Percentiles rank a stretch among this genome's conserved stretches.
Evolutionary conservation across 2,797 vertebrate species (phyloP).

Genomic region (Sorex maritimensis): DNA sequence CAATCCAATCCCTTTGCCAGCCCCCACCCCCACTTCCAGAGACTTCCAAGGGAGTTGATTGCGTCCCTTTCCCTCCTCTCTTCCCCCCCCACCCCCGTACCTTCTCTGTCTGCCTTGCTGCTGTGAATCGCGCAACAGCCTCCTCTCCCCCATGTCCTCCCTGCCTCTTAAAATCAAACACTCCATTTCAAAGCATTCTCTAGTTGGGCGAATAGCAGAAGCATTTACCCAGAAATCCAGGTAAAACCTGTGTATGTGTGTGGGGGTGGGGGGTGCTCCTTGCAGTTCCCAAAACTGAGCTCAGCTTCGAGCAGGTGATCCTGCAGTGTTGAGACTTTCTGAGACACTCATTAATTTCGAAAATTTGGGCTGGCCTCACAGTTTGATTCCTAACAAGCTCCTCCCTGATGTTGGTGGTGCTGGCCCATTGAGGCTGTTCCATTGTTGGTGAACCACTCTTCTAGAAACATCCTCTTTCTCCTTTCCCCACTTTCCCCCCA

Average conservation of each 20-base stretch:
- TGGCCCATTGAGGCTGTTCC: not conserved
- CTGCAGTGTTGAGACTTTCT: not conserved
- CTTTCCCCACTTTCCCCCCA: not conserved
- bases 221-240: not conserved
- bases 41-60: not conserved
- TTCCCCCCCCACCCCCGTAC: too few species aligned
- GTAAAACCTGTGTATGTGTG: not conserved
- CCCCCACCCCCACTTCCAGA: not conserved
- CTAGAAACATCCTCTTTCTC: not conserved
- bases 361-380: not conserved
- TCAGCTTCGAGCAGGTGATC: too few species aligned
- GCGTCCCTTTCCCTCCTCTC: not conserved
- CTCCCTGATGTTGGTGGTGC: not conserved
- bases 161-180: conserved; percentile 6
- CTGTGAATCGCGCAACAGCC: not conserved
- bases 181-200: not conserved
- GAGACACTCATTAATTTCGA: not conserved
- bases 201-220: not conserved
- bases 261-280: not conserved
- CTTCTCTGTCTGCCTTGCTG: not conserved
- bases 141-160: not conserved
- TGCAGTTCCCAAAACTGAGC: not conserved
- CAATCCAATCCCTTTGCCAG: not conserved
- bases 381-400: not conserved
- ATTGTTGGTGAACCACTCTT: not conserved